These are phyloP conservation scores for Eulemur coronatus DNA, from an alignment of 2,797 vertebrate species.

Conservation along the genomic window DNA sequence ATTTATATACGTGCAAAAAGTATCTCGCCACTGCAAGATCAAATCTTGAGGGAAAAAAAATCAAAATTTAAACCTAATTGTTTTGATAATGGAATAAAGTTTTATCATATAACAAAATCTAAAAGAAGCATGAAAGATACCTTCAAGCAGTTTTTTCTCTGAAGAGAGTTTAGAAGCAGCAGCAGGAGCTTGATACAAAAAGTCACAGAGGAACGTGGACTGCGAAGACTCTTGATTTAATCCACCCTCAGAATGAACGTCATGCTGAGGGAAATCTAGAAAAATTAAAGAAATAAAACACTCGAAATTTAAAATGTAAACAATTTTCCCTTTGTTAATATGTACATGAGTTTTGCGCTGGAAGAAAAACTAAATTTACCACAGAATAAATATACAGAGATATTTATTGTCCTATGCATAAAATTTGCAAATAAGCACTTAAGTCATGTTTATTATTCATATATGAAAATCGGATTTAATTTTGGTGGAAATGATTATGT, in stretches of 20 bases:
- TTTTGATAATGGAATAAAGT: slow-evolving; percentile 48
- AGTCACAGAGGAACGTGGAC: slow-evolving; percentile 93
- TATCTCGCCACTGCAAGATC: slow-evolving; percentile 9
- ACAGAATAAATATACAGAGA: background rate
- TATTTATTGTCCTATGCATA: slow-evolving; percentile 31
- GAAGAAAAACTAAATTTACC: slow-evolving; percentile 3
- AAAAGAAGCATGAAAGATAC: slow-evolving; percentile 81
- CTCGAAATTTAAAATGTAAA: slow-evolving; percentile 2
- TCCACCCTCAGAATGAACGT: slow-evolving; percentile 85
- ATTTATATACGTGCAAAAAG: slow-evolving; percentile 33
- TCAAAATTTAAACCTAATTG: slow-evolving; percentile 58
- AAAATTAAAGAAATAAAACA: slow-evolving; percentile 58
- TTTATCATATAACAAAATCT: slow-evolving; percentile 7
- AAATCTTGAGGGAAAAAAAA: slow-evolving; percentile 31
- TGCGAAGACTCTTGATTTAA: slow-evolving; percentile 82
- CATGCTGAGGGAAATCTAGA: slow-evolving; percentile 91
- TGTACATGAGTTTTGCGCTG: background rate
- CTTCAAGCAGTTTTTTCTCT: slow-evolving; percentile 92
- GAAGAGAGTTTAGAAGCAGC: slow-evolving; percentile 84
- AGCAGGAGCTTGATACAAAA: slow-evolving; percentile 91
- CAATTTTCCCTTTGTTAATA: background rate
- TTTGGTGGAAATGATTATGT: slow-evolving; percentile 31
- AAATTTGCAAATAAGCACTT: slow-evolving; percentile 37
- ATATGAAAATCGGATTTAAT: slow-evolving; percentile 54
- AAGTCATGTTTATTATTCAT: slow-evolving; percentile 6